These are phyloP conservation scores for Rhopalosiphum maidis DNA, from an alignment of 1,140 invertebrate species.

Conservation along the genomic window DNA sequence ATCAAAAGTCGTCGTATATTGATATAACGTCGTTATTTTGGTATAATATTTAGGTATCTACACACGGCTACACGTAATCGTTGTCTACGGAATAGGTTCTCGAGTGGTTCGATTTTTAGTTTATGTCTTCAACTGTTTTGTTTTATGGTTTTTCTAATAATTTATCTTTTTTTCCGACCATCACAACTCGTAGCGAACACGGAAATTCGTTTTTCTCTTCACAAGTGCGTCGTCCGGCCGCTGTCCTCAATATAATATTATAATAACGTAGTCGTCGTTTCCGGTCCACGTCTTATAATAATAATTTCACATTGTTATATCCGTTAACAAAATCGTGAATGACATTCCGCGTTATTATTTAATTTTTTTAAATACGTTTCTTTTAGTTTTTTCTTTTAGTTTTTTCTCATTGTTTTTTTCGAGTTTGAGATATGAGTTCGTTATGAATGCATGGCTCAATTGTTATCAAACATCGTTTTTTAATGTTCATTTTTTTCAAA, in stretches of 20 bases:
- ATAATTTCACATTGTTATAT: conserved; percentile 21
- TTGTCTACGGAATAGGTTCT: neutral
- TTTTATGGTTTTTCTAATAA: neutral
- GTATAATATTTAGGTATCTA: neutral
- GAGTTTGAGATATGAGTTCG: neutral
- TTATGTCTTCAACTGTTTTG: neutral
- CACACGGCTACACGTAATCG: neutral
- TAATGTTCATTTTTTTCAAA: neutral
- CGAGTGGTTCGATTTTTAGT: neutral
- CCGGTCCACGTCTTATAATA: conserved; percentile 2
- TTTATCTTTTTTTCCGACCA: neutral
- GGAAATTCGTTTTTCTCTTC: neutral
- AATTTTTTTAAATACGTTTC: neutral
- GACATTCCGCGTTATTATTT: neutral
- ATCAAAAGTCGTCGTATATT: neutral
- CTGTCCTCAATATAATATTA: conserved; percentile 12
- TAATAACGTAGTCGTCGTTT: conserved; percentile 14
- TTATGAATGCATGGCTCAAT: neutral
- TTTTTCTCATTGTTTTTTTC: neutral
- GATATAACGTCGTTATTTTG: neutral
- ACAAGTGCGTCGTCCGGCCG: neutral
- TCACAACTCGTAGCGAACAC: neutral
- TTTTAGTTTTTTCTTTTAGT: neutral
- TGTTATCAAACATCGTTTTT: neutral
- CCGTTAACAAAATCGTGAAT: conserved; percentile 17